These are phyloP conservation scores for Chymomyza procnemis DNA, from an alignment of 2,888 invertebrate genomes.

Conservation along the genomic window DNA sequence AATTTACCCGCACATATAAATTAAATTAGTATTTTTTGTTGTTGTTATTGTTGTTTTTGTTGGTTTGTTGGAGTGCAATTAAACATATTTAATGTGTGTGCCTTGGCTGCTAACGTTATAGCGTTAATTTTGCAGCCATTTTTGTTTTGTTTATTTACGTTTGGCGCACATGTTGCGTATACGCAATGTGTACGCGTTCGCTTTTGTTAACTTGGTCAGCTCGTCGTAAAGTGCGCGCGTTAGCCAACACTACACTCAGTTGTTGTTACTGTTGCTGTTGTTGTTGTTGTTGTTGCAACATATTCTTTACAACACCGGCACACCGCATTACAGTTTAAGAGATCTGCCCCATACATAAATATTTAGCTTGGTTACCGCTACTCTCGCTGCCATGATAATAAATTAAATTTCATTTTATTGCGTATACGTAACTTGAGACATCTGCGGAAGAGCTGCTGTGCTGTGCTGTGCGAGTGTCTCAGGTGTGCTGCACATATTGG, in stretches of 20 bases:
- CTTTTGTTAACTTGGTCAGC: slow-evolving; percentile 18
- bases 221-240: slow-evolving; percentile 45
- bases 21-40: slow-evolving; percentile 29
- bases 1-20: slow-evolving; percentile 38
- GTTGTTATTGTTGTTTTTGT: slow-evolving; percentile 11
- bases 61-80: slow-evolving; percentile 60
- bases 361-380: slow-evolving; percentile 2
- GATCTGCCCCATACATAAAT: slow-evolving; percentile 49
- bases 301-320: slow-evolving; percentile 30
- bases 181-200: slow-evolving; percentile 39
- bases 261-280: background rate
- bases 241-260: background rate
- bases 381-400: slow-evolving; percentile 30
- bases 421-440: slow-evolving; percentile 24
- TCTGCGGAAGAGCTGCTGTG: background rate
- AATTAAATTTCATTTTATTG: slow-evolving; percentile 63
- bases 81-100: slow-evolving; percentile 56
- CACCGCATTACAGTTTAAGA: slow-evolving; percentile 34
- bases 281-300: background rate
- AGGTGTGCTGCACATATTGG: slow-evolving; percentile 56
- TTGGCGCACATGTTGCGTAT: slow-evolving; percentile 8
- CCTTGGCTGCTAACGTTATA: background rate
- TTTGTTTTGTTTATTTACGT: slow-evolving; percentile 33
- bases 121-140: background rate
- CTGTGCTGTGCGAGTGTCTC: slow-evolving; percentile 35